These are phyloP conservation scores for Condylura cristata DNA, from an alignment of 2,113 vertebrate species.

Conservation along the genomic window DNA sequence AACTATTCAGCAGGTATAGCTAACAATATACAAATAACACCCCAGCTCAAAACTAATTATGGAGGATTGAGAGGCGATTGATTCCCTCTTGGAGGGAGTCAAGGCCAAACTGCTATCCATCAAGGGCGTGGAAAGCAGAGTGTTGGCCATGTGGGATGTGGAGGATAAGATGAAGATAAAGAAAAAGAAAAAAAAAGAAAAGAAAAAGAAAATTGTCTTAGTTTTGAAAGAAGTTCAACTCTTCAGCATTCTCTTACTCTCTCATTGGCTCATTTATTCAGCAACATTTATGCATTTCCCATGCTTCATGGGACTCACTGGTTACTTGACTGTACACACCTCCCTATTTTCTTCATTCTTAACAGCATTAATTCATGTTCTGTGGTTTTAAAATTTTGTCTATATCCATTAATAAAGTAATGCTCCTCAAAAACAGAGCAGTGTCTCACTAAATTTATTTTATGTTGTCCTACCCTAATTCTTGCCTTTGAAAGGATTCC, in stretches of 20 bases:
- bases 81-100: no score
- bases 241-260: not conserved
- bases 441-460: constrained; percentile 34
- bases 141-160: not conserved
- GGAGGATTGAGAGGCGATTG: not conserved
- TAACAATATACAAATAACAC: not conserved
- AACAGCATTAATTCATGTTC: not conserved
- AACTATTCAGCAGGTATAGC: not conserved
- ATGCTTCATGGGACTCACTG: no score
- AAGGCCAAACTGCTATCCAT: not conserved
- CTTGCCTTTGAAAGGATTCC: not conserved
- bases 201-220: not conserved
- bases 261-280: not conserved
- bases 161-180: not conserved
- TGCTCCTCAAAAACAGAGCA: constrained; percentile 9
- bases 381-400: constrained; percentile 1
- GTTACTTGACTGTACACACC: no score
- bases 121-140: not conserved
- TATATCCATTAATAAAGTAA: not conserved
- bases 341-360: not conserved
- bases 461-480: not conserved
- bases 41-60: not conserved
- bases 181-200: not conserved
- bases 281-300: not conserved
- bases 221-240: not conserved